Base-by-base conservation (phyloP, 92 coral and sea anemone genomes). In the Parazoanthus darwini region DNA sequence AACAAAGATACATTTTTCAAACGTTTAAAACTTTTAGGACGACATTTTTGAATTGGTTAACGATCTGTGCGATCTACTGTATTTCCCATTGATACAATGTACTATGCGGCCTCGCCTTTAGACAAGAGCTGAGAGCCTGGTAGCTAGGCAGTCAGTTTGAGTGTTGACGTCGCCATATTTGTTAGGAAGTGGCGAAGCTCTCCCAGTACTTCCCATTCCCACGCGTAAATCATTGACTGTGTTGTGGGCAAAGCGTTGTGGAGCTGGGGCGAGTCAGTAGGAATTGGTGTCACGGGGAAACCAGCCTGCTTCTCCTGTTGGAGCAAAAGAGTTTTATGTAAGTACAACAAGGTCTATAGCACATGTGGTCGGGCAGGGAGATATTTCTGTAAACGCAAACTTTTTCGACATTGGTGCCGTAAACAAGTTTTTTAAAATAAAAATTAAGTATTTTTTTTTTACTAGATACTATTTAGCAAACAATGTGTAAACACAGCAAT, bases 221-320 rank as follows among this genome's bases (percentile, higher is more conserved):
- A 68, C 43, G 59, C 77, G 66, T 82, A 37, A 38, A 68, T 68
- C 77, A 59, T 68, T 39, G 63, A 29, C 29, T 23, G 77, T 66
- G 56, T 66, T 43, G 58, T 68, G 10, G 86, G 78, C 22, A 26
- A 8, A 39, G 3, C n/a, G 39, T 42, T 82, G 25, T 39, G 78
- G 59, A 36, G 15, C 78, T 82, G 77, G 73, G 66, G 58, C 37
- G 86, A 82, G 58, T 4, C 33, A 67, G 86, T 79, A 48, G 83
- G 58, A 15, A 8, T 0, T 25, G 39, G 22, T 51, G 78, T 82
- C 4, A 68, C 20, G 25, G 39, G 10, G 50, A 82, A 82, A 35
- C 78, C 86, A 68, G 66, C 78, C 36, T 82, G 65, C 48, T 15
- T 44, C n/a, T 82, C 77, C 86, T 82, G 78, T 68, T 39, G 77